Percentiles rank a stretch among this genome's conserved stretches.
phyloP scores from a whole-genome alignment of 2,113 vertebrate species.

The Anhinga rufa region DNA sequence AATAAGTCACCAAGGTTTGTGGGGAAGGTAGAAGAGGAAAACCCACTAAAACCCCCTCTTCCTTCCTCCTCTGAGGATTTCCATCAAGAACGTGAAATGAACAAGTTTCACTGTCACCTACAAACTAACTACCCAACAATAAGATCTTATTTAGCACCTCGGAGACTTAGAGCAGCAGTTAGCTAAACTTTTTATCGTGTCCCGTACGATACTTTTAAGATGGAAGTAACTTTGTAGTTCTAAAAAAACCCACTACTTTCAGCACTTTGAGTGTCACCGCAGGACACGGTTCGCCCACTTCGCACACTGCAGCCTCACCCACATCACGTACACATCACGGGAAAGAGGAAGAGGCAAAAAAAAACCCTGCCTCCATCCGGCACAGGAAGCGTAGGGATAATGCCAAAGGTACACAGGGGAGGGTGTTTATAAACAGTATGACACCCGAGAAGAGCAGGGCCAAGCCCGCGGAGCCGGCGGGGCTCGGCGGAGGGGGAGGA shows the following conservation, averaged over 20 bases:
- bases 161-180: not conserved
- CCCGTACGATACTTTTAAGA: not conserved
- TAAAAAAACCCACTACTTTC: not conserved
- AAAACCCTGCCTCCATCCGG: not conserved
- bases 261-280: accelerated
- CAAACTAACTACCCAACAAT: not conserved
- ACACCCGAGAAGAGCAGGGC: not conserved
- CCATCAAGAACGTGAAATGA: not conserved
- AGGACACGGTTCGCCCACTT: accelerated
- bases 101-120: not conserved
- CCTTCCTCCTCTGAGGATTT: not conserved
- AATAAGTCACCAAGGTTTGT: not conserved
- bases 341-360: not conserved
- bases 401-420: not conserved
- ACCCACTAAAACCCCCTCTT: not conserved
- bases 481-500: not conserved
- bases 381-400: not conserved
- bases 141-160: not conserved
- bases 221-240: not conserved
- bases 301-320: accelerated
- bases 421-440: not conserved
- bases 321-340: accelerated
- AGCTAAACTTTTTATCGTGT: not conserved
- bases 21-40: not conserved
- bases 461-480: not conserved